Conservation (phyloP, 2,888 invertebrate genomes). For the Drosophila villosipedis region DNA sequence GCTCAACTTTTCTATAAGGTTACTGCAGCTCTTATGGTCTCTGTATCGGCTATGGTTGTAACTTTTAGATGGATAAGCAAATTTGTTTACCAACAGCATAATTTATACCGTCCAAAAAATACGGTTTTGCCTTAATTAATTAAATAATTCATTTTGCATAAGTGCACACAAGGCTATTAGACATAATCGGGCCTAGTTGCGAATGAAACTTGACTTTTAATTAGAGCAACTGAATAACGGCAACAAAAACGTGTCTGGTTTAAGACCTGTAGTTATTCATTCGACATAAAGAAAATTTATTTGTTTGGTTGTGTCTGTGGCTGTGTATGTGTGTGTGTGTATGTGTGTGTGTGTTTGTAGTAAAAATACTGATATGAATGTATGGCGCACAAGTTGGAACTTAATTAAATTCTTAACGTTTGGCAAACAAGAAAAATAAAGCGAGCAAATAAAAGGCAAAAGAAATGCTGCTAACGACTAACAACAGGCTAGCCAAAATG, state of each 20-base stretch:
- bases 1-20: neutral
- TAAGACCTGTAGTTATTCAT: constrained; percentile 5
- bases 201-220: constrained; percentile 6
- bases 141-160: neutral
- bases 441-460: neutral
- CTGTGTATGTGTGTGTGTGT: neutral
- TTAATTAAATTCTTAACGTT: constrained; percentile 77
- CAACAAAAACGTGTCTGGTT: constrained; percentile 4
- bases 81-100: neutral
- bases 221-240: neutral
- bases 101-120: neutral
- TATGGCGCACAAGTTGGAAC: constrained; percentile 45
- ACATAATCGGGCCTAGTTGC: neutral
- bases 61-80: neutral
- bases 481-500: constrained; percentile 61
- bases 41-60: neutral
- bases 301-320: neutral
- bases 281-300: constrained; percentile 1
- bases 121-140: neutral
- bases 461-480: constrained; percentile 31
- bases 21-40: neutral
- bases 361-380: constrained; percentile 28
- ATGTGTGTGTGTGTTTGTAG: neutral
- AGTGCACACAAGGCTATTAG: neutral
- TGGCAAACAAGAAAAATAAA: constrained; percentile 30